phyloP scores from a whole-genome alignment of 2,113 vertebrate genomes.

The Aegithalos caudatus region DNA sequence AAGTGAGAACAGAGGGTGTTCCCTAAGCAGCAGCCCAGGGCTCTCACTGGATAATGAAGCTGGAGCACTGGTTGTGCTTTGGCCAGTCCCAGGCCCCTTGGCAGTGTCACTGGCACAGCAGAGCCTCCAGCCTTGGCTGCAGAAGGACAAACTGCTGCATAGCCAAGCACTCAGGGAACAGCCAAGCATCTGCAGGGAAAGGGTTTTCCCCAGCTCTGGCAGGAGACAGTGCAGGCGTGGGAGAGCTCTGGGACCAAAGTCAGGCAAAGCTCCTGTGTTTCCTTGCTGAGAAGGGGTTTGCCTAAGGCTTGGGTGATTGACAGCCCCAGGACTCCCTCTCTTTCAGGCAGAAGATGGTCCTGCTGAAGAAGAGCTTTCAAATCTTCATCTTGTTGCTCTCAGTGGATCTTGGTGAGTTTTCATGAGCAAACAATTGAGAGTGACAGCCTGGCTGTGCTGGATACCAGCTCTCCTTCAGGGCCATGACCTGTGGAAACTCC shows the following conservation, averaged over 20 bases:
- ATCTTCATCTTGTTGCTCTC: neutral
- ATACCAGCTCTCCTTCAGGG: neutral
- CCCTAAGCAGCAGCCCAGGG: neutral
- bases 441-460: neutral
- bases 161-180: neutral
- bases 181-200: neutral
- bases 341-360: neutral
- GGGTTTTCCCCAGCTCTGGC: neutral
- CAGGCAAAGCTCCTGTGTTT: neutral
- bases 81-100: neutral
- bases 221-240: neutral
- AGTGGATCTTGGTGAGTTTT: neutral
- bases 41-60: neutral
- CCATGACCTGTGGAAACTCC: neutral
- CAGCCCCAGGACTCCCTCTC: neutral
- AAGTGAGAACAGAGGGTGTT: neutral
- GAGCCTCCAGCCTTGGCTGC: neutral
- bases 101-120: neutral
- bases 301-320: neutral
- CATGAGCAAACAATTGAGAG: neutral
- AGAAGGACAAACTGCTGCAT: fast-evolving
- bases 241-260: neutral
- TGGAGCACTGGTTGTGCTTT: neutral
- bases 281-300: neutral
- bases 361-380: neutral